These are phyloP conservation scores for Thermophis baileyi DNA, from an alignment of 2,113 vertebrate genomes.

Conservation along the genomic window DNA sequence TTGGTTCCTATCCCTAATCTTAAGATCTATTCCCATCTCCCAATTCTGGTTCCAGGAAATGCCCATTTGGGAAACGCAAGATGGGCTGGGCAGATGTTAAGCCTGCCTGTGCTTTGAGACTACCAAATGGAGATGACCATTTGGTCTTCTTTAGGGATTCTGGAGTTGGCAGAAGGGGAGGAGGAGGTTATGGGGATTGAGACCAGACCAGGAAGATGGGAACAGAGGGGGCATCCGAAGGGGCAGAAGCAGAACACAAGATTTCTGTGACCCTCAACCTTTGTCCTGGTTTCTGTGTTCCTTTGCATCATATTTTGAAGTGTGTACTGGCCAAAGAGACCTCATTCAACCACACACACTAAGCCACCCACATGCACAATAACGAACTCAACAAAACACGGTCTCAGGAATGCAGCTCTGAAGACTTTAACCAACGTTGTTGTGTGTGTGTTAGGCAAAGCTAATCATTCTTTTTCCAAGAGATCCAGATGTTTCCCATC, in stretches of 20 bases:
- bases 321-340: neutral
- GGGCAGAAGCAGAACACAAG: neutral
- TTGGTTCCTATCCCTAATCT: neutral
- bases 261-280: neutral
- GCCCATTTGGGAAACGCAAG: neutral
- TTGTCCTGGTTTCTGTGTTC: neutral
- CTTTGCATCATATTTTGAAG: neutral
- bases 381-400: neutral
- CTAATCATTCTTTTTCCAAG: neutral
- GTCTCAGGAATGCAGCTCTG: neutral
- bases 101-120: neutral
- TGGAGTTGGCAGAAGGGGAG: neutral
- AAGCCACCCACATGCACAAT: neutral
- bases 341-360: neutral
- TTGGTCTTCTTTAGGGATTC: neutral
- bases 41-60: neutral
- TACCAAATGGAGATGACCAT: neutral
- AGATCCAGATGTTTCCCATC: neutral
- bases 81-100: neutral
- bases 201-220: neutral
- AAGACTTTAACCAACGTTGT: neutral
- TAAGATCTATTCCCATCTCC: neutral
- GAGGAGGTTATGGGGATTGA: neutral
- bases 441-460: neutral
- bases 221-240: neutral